Conservation (phyloP, 2,113 vertebrate genomes). For the Nerophis lumbriciformis region DNA sequence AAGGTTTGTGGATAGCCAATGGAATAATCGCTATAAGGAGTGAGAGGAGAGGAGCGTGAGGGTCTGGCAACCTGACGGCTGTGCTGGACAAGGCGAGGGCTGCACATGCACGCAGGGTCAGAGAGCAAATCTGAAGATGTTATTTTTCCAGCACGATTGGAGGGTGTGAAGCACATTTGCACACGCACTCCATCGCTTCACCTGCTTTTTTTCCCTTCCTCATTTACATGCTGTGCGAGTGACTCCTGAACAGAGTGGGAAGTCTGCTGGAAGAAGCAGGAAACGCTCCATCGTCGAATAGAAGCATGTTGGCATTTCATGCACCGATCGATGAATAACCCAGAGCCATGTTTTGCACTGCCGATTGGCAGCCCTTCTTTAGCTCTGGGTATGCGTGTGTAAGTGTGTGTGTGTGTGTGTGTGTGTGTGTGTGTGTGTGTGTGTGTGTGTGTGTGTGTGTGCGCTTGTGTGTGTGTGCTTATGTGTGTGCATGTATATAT, state of each 20-base stretch:
- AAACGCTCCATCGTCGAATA: slow-evolving; percentile 70
- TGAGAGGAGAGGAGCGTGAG: not conserved
- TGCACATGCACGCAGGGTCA: slow-evolving; percentile 24
- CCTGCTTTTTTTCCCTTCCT: slow-evolving; percentile 31
- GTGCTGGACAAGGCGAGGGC: not conserved
- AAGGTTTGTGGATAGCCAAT: too few relatives aligned
- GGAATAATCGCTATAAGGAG: too few relatives aligned
- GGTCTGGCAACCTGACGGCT: not conserved
- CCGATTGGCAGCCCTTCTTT: slow-evolving; percentile 57
- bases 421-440: not conserved
- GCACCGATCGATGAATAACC: slow-evolving; percentile 99
- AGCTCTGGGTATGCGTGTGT: not conserved
- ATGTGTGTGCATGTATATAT: too few relatives aligned
- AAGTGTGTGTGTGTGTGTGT: slow-evolving; percentile 12
- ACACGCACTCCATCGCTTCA: slow-evolving; percentile 53
- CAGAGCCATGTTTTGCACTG: slow-evolving; percentile 79
- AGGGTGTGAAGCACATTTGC: slow-evolving; percentile 38
- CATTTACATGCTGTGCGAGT: slow-evolving; percentile 68
- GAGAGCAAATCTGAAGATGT: slow-evolving; percentile 35
- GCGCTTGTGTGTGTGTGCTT: too few relatives aligned
- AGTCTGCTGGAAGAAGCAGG: slow-evolving; percentile 64
- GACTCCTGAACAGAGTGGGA: slow-evolving; percentile 55
- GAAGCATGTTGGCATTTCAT: slow-evolving; percentile 86
- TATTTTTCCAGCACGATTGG: slow-evolving; percentile 45
- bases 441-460: too few relatives aligned